A percentile compares a stretch with the other conserved stretches of the same genome.
phyloP scores from a whole-genome alignment of 2,113 vertebrate genomes.

The Pluvialis apricaria region DNA sequence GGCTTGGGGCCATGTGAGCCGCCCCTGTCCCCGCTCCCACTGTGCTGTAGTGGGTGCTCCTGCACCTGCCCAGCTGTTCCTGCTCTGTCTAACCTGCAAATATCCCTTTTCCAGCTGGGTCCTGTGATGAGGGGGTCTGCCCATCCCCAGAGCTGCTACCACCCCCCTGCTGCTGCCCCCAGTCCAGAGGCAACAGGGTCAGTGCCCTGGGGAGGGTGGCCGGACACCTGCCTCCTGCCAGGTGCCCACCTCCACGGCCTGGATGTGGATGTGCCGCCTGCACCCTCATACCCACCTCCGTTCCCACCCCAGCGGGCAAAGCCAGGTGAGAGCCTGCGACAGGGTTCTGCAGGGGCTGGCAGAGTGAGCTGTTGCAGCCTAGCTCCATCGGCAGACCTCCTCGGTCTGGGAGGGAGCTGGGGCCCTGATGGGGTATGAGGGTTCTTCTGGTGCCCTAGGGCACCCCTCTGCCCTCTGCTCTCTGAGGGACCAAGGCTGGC shows the following conservation, averaged over 20 bases:
- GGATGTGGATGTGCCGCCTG: neutral
- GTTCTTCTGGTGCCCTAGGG: neutral
- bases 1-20: rapidly evolving
- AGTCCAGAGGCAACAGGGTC: slow-evolving; percentile 17
- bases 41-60: neutral
- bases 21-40: neutral
- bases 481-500: neutral
- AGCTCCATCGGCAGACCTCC: neutral
- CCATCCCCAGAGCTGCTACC: slow-evolving; percentile 59
- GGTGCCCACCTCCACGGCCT: neutral
- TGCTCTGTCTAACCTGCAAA: rapidly evolving
- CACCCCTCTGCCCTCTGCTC: neutral
- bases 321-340: neutral
- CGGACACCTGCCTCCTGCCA: neutral
- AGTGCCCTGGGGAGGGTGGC: neutral
- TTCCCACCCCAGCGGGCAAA: neutral
- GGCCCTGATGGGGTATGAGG: neutral
- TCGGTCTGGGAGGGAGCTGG: neutral
- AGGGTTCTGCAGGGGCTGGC: neutral
- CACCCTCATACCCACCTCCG: neutral
- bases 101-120: slow-evolving; percentile 32
- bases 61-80: neutral
- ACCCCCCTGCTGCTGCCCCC: neutral
- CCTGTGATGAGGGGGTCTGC: slow-evolving; percentile 52
- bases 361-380: neutral